Evolutionary conservation across 2,797 vertebrate genomes (phyloP).

Genomic region (Artibeus lituratus): DNA sequence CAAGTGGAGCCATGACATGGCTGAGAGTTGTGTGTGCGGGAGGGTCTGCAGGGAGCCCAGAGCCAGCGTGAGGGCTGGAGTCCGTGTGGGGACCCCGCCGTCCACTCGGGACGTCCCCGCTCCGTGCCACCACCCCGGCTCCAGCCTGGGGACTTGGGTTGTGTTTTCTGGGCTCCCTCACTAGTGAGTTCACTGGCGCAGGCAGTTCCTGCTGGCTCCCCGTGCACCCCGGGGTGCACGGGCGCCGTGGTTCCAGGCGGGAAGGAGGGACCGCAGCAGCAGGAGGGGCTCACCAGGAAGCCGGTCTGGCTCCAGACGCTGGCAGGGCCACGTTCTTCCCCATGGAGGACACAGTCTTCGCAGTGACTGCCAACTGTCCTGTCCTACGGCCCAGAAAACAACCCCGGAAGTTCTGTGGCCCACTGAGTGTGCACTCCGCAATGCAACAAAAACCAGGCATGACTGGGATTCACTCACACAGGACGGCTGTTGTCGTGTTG

Average conservation of each 20-base stretch:
- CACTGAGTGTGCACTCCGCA: too few species aligned
- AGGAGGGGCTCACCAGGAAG: accelerated
- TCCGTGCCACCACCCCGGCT: accelerated
- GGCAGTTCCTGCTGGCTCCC: accelerated
- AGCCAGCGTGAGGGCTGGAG: accelerated
- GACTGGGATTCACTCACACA: accelerated
- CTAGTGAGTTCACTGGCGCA: accelerated
- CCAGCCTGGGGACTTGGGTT: neutral
- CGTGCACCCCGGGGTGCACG: accelerated
- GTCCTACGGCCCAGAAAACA: too few species aligned
- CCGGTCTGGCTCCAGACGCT: accelerated
- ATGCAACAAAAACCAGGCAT: accelerated
- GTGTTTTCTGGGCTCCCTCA: neutral
- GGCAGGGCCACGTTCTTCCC: accelerated
- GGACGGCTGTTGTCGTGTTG: too few species aligned
- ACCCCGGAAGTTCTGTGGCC: too few species aligned
- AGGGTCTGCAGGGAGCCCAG: accelerated
- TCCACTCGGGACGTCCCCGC: accelerated
- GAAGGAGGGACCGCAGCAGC: accelerated
- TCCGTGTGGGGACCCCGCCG: accelerated
- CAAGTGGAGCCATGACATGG: accelerated
- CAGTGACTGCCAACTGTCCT: too few species aligned
- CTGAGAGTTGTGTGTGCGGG: accelerated
- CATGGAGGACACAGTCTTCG: accelerated
- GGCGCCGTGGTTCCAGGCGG: accelerated